Percentiles rank a stretch among this genome's conserved stretches.
Evolutionary conservation across 2,113 vertebrate species (phyloP).

Genomic region (Verasper variegatus): DNA sequence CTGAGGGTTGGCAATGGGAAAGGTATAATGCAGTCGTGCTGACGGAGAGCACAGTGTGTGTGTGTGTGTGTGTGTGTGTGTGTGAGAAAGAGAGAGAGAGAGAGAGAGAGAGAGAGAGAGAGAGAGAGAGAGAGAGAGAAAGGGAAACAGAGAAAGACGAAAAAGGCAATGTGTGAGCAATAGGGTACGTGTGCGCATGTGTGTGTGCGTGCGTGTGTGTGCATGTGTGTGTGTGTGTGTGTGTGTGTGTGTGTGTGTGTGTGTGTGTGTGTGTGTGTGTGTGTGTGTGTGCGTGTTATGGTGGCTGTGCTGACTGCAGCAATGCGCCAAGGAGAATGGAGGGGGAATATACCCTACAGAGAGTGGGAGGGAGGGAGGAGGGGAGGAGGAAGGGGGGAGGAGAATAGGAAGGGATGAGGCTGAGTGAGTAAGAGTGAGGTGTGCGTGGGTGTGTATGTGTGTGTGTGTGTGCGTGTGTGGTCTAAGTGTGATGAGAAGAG

Average conservation of each 20-base stretch:
- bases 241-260: conserved; percentile 43
- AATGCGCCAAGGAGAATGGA: conserved; percentile 84
- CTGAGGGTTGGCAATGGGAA: conserved; percentile 55
- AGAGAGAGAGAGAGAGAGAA: conserved; percentile 2
- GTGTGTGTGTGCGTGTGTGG: conserved; percentile 34
- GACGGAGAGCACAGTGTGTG: conserved; percentile 35
- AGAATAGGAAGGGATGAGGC: conserved; percentile 41
- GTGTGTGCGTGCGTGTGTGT: conserved; percentile 29
- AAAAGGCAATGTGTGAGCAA: conserved; percentile 43
- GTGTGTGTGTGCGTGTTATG: conserved; percentile 56
- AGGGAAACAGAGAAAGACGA: conserved; percentile 22
- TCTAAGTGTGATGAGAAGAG: conserved; percentile 58
- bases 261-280: conserved; percentile 44
- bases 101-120: neutral
- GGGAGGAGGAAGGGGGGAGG: conserved; percentile 13
- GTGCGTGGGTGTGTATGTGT: conserved; percentile 28
- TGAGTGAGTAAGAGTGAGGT: conserved; percentile 52
- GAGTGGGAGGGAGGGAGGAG: conserved; percentile 41
- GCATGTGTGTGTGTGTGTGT: conserved; percentile 38
- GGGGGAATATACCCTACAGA: conserved; percentile 80
- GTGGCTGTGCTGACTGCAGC: conserved; percentile 80
- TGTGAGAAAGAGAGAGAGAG: neutral
- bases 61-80: conserved; percentile 32
- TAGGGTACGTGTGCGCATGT: conserved; percentile 10
- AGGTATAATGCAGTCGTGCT: conserved; percentile 74